These are phyloP conservation scores for Tyto alba DNA, from an alignment of 2,113 vertebrate species.

Conservation along the genomic window DNA sequence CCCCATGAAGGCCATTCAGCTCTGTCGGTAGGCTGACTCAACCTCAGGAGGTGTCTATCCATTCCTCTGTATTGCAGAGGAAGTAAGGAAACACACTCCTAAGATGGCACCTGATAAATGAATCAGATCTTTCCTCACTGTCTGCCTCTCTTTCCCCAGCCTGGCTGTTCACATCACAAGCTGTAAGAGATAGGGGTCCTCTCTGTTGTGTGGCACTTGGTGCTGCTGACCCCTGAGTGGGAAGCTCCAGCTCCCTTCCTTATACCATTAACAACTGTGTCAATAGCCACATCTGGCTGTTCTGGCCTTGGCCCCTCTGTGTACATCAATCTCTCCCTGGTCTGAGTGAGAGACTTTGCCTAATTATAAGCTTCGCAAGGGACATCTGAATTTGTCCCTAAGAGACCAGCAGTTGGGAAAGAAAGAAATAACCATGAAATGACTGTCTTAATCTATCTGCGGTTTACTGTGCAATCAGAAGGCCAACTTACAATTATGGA, in stretches of 20 bases:
- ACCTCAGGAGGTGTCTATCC: background rate
- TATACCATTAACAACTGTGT: background rate
- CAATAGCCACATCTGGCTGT: background rate
- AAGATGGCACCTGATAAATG: background rate
- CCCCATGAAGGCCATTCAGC: background rate
- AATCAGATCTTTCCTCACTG: background rate
- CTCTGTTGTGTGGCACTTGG: fast-evolving
- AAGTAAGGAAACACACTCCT: background rate
- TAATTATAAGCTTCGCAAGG: background rate
- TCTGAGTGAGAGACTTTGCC: background rate
- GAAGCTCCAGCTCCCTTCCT: background rate
- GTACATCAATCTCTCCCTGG: background rate
- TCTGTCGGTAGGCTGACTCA: background rate
- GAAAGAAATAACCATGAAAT: background rate
- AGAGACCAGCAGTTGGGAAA: background rate
- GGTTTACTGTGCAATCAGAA: background rate
- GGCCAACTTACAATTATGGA: background rate
- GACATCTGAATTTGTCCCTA: background rate
- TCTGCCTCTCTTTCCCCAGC: background rate
- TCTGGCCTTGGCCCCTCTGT: background rate
- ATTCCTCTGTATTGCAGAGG: background rate
- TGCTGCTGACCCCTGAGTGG: background rate
- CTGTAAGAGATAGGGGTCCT: background rate
- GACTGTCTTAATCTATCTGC: background rate
- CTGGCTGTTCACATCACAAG: background rate